Conservation (phyloP, 2,888 invertebrate genomes). For the Caprella mutica region DNA sequence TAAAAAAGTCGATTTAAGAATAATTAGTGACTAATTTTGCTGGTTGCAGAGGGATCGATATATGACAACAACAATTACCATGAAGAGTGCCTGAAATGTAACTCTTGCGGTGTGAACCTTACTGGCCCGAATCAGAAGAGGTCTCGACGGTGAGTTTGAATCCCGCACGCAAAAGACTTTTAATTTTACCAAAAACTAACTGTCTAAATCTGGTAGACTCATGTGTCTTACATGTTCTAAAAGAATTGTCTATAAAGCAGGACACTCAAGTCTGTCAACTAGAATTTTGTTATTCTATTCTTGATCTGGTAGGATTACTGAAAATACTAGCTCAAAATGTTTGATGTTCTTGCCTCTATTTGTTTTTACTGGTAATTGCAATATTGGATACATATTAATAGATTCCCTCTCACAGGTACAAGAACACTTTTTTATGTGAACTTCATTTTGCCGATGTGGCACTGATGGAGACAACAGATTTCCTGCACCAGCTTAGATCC, state of each 20-base stretch:
- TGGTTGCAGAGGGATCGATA: slow-evolving; percentile 74
- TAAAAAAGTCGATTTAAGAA: neutral
- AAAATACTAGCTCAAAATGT: too few relatives aligned
- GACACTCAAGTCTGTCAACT: too few relatives aligned
- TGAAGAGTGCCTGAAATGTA: slow-evolving; percentile 94
- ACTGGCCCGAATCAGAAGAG: slow-evolving; percentile 62
- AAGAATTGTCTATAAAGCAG: too few relatives aligned
- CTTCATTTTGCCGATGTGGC: slow-evolving; percentile 92
- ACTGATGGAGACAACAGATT: slow-evolving; percentile 93
- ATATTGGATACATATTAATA: slow-evolving; percentile 16
- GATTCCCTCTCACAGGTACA: too few relatives aligned
- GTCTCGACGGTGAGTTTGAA: slow-evolving; percentile 35
- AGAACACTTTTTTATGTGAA: slow-evolving; percentile 90
- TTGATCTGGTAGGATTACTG: too few relatives aligned
- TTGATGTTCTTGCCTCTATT: neutral
- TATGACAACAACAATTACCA: slow-evolving; percentile 94
- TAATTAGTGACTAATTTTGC: neutral
- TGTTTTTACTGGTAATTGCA: neutral
- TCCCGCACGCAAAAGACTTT: too few relatives aligned
- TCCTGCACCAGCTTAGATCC: slow-evolving; percentile 90
- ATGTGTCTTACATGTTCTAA: too few relatives aligned
- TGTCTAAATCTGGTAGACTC: too few relatives aligned
- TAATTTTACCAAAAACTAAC: too few relatives aligned
- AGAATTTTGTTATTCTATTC: too few relatives aligned
- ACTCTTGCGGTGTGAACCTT: slow-evolving; percentile 84